Conservation (phyloP, 2,113 vertebrate species). For the Dipodomys stephensi region DNA sequence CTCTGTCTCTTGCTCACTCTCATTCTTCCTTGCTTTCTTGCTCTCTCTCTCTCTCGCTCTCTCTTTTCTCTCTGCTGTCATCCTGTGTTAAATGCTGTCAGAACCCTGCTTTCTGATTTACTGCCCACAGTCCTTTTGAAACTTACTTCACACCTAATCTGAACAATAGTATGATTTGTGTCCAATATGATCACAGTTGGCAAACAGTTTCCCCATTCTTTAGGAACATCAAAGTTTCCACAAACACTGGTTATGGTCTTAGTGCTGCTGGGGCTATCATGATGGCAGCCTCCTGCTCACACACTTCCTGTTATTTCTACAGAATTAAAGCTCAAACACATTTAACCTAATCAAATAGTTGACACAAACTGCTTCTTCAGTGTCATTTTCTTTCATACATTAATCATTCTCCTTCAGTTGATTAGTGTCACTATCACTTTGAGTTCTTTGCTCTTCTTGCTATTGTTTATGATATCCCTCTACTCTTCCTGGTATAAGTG, state of each 20-base stretch:
- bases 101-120: neutral
- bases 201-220: neutral
- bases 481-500: no score
- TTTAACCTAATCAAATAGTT: no score
- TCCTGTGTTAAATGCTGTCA: neutral
- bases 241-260: neutral
- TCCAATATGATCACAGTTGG: neutral
- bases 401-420: neutral
- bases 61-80: neutral
- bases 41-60: no score
- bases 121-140: no score
- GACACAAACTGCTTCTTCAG: neutral
- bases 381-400: no score
- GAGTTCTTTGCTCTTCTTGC: neutral
- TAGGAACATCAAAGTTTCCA: no score
- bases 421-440: neutral
- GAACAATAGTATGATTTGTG: no score
- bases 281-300: neutral
- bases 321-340: neutral
- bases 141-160: neutral
- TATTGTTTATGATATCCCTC: neutral
- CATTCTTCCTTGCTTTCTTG: no score
- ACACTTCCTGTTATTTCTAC: neutral
- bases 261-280: neutral
- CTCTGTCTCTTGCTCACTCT: no score